These are phyloP conservation scores for Rhagium mordax DNA, from an alignment of 2,888 invertebrate genomes.

Conservation along the genomic window DNA sequence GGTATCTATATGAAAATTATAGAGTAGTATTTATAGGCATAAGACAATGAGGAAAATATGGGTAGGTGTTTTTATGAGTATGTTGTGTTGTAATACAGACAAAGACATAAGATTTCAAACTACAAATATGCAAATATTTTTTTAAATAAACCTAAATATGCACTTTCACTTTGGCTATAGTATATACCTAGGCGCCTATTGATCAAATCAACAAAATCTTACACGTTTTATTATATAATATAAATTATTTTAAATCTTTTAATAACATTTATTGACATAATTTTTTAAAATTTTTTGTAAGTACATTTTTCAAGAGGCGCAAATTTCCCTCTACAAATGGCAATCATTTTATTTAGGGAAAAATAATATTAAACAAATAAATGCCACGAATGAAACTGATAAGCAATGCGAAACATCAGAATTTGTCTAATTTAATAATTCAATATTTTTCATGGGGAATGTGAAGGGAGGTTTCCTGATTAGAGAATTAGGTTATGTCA, in stretches of 20 bases:
- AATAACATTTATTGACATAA: constrained; percentile 14
- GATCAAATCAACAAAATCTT: constrained; percentile 13
- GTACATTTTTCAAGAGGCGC: neutral
- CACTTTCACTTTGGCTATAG: constrained; percentile 26
- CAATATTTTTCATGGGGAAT: neutral
- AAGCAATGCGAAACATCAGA: neutral
- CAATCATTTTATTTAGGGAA: no score
- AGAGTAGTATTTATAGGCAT: no score
- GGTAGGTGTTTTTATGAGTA: no score
- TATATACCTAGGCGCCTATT: neutral
- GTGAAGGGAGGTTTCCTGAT: neutral
- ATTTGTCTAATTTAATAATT: neutral
- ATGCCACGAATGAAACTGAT: neutral
- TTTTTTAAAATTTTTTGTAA: neutral
- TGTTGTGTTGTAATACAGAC: neutral
- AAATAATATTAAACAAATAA: neutral
- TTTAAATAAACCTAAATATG: constrained; percentile 14
- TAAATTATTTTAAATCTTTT: constrained; percentile 2
- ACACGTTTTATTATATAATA: constrained; percentile 25
- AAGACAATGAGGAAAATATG: neutral
- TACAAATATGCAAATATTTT: constrained; percentile 18
- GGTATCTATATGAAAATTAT: neutral
- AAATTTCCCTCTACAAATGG: no score
- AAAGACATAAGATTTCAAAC: constrained; percentile 1
- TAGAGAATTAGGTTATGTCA: constrained; percentile 21